Base-by-base conservation (phyloP, 1,140 invertebrate genomes). In the Drosophila navojoa region DNA sequence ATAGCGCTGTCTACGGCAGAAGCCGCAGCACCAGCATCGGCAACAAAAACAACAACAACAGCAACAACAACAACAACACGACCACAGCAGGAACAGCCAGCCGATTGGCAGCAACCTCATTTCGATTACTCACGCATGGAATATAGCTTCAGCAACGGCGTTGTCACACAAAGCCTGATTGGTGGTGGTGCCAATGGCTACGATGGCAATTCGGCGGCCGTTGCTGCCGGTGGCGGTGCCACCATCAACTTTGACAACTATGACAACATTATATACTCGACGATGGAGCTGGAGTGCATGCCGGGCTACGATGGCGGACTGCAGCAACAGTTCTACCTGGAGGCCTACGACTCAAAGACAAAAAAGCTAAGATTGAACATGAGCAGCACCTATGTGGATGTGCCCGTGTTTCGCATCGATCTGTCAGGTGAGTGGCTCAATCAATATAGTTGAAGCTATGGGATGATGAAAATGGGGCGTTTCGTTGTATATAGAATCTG, bases 301-400 rank as follows among this genome's bases (percentile, higher is more conserved):
- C 90, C 93, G 7, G 90, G 92, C 54, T 97, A 97, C 91, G 96
- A 98, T 76, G 97, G 97, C 5, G 97, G 97, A 0, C 93, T 98
- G 9, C 95, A 95, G 15, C 97, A 98, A 91, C 94, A 95, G 49
- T 98, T 97, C 92, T 93, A 96, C 29, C 91, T 97, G 50, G 96
- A 98, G 92, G 96, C 96, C 1, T 94, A 96, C 76, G 96, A 97
- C 70, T 95, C 95, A 0, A 86, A 94, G 64, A 95, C 95, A 2
- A 95, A 95, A 71, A 94, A 94, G 61, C 93, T 96, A n/a, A 93
- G 95, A 11, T 93, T 96, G 4, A 97, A 96, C 81, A 92, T 94
- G 60, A 95, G 93, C 49, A 92, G 91, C 78, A 92, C 91, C 10
- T 92, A 92, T 70, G 81, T 91, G 40, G 95, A 95, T 61, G 76